Percentiles rank a stretch among this genome's conserved stretches.
Evolutionary conservation across 2,888 invertebrate species (phyloP).

Genomic region (Panzeria rudis): DNA sequence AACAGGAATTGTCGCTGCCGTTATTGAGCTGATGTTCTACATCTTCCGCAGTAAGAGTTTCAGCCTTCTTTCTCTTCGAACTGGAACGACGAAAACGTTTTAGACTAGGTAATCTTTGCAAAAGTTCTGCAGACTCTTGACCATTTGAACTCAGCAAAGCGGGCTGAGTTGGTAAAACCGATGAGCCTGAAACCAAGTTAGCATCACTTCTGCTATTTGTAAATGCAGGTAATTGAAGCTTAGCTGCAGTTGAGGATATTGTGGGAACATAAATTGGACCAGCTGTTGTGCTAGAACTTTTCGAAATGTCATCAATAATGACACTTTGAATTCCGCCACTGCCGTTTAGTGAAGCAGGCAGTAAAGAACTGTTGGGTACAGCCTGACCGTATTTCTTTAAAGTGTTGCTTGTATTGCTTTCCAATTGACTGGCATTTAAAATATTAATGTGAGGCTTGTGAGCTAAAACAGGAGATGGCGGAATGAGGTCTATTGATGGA

Average conservation of each 20-base stretch:
- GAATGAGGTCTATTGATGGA: slow-evolving; percentile 82
- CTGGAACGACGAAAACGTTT: slow-evolving; percentile 89
- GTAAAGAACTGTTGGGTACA: slow-evolving; percentile 66
- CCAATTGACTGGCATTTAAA: slow-evolving; percentile 81
- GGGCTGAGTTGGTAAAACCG: slow-evolving; percentile 52
- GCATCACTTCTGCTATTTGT: slow-evolving; percentile 36
- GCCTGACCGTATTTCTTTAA: slow-evolving; percentile 73
- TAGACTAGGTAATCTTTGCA: slow-evolving; percentile 85
- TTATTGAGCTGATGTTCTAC: slow-evolving; percentile 86
- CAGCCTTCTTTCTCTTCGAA: slow-evolving; percentile 86
- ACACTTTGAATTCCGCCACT: slow-evolving; percentile 77
- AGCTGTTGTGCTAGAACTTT: slow-evolving; percentile 77
- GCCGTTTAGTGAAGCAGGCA: slow-evolving; percentile 77
- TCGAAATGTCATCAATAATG: slow-evolving; percentile 81
- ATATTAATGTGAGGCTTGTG: slow-evolving; percentile 81
- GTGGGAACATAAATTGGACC: slow-evolving; percentile 80
- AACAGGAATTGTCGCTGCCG: slow-evolving; percentile 89
- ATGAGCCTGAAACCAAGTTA: slow-evolving; percentile 1
- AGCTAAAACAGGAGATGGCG: slow-evolving; percentile 81
- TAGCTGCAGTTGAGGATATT: slow-evolving; percentile 77
- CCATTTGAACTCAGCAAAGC: slow-evolving; percentile 27
- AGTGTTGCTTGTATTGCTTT: slow-evolving; percentile 76
- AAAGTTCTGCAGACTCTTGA: slow-evolving; percentile 66
- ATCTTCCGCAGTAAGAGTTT: slow-evolving; percentile 83
- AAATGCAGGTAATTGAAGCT: slow-evolving; percentile 74